Percentiles rank a stretch among this genome's conserved stretches.
Evolutionary conservation across 1,140 invertebrate species (phyloP).

Genomic region (Vanessa atalanta): DNA sequence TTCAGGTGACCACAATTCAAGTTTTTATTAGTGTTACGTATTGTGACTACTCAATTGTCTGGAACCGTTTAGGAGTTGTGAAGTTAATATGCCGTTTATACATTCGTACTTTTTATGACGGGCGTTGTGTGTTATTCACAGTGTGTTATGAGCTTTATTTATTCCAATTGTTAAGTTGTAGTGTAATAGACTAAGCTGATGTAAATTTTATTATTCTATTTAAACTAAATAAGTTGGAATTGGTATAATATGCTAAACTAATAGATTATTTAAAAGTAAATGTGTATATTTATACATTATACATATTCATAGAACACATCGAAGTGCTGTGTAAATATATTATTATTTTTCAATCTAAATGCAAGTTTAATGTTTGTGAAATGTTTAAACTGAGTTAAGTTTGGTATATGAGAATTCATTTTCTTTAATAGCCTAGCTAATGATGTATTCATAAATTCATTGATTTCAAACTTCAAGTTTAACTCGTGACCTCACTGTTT

Average conservation of each 20-base stretch:
- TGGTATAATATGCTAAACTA: constrained; percentile 1
- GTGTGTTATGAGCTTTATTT: not conserved
- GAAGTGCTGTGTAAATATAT: not conserved
- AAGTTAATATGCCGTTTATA: constrained; percentile 43
- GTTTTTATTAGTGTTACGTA: constrained; percentile 45
- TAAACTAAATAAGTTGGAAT: not conserved
- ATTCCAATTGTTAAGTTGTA: not conserved
- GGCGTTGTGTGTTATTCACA: not conserved
- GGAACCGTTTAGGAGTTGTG: constrained; percentile 42
- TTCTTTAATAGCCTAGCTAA: too few relatives aligned
- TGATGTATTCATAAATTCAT: too few relatives aligned
- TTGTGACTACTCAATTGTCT: constrained; percentile 44
- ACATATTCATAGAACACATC: not conserved
- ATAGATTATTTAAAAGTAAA: constrained; percentile 7
- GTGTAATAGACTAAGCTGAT: not conserved
- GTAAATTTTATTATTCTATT: constrained; percentile 14
- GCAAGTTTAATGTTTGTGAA: not conserved
- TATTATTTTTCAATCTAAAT: constrained; percentile 3
- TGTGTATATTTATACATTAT: not conserved
- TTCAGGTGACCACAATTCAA: constrained; percentile 42
- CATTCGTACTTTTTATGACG: constrained; percentile 30
- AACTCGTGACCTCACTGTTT: too few relatives aligned
- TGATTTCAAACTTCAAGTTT: too few relatives aligned
- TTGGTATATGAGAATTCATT: not conserved
- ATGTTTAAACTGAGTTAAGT: not conserved